These are phyloP conservation scores for Bryconaethiops microstoma DNA, from an alignment of 2,797 vertebrate genomes.

Conservation along the genomic window DNA sequence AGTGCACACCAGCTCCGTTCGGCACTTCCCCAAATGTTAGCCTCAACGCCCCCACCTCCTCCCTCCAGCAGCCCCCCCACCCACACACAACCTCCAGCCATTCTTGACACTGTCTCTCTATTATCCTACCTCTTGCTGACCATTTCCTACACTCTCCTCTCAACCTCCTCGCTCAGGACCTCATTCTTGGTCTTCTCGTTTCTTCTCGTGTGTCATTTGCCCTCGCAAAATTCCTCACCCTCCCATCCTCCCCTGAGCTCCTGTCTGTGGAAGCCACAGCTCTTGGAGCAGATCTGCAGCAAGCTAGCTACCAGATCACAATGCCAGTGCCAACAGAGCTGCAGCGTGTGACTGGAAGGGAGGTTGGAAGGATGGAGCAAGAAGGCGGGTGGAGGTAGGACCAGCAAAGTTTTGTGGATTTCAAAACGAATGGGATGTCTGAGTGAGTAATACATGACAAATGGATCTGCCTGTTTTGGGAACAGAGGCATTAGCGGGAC, in stretches of 20 bases:
- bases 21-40: slow-evolving; percentile 20
- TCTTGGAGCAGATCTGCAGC: neutral
- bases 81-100: slow-evolving; percentile 15
- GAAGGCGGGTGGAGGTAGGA: slow-evolving; percentile 20
- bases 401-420: slow-evolving; percentile 44
- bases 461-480: slow-evolving; percentile 62
- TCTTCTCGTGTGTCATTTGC: slow-evolving; percentile 14
- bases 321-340: slow-evolving; percentile 24
- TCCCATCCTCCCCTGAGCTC: slow-evolving; percentile 12
- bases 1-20: slow-evolving; percentile 57
- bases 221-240: neutral
- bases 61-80: neutral
- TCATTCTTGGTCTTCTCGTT: neutral
- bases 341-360: slow-evolving; percentile 6
- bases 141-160: neutral
- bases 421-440: slow-evolving; percentile 67
- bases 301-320: slow-evolving; percentile 15
- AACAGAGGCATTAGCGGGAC: slow-evolving; percentile 69
- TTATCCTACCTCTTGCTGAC: neutral
- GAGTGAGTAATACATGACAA: slow-evolving; percentile 65
- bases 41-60: neutral
- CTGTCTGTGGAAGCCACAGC: neutral
- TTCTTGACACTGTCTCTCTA: slow-evolving; percentile 37
- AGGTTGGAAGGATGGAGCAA: slow-evolving; percentile 17
- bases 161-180: neutral